Percentiles rank a stretch among this genome's conserved stretches.
These are phyloP conservation scores for Macrosteles quadrilineatus DNA, from an alignment of 1,140 invertebrate species.

Conservation along the genomic window DNA sequence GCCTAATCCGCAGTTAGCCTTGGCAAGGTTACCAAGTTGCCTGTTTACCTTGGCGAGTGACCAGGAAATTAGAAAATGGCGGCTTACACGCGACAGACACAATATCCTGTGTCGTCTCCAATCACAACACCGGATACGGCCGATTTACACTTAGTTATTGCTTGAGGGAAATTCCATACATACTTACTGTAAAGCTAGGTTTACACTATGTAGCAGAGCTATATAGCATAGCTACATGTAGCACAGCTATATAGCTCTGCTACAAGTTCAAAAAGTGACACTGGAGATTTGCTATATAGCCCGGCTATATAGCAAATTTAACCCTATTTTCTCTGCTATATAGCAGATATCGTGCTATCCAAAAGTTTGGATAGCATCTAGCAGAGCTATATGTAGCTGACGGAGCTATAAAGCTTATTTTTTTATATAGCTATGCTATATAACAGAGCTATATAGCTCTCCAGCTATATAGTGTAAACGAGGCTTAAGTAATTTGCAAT, in stretches of 20 bases:
- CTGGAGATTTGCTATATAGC: constrained; percentile 7
- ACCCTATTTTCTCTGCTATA: not conserved
- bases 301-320: constrained; percentile 8
- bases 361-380: not conserved
- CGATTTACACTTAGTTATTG: too few species aligned
- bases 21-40: too few species aligned
- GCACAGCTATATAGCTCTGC: constrained; percentile 15
- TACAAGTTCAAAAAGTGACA: constrained; percentile 13
- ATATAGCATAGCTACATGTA: not conserved
- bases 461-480: constrained; percentile 6
- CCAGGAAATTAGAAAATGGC: too few species aligned
- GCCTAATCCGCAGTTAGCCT: too few species aligned
- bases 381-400: constrained; percentile 4
- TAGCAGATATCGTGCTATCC: too few species aligned
- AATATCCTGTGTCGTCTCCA: too few species aligned
- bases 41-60: too few species aligned
- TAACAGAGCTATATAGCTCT: constrained; percentile 5
- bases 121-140: too few species aligned
- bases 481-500: not conserved
- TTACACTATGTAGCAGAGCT: not conserved
- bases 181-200: constrained; percentile 2
- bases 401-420: not conserved
- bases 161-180: too few species aligned
- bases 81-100: too few species aligned
- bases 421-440: constrained; percentile 1